phyloP scores from a whole-genome alignment of 2,888 invertebrate species.

The Eulithis prunata region DNA sequence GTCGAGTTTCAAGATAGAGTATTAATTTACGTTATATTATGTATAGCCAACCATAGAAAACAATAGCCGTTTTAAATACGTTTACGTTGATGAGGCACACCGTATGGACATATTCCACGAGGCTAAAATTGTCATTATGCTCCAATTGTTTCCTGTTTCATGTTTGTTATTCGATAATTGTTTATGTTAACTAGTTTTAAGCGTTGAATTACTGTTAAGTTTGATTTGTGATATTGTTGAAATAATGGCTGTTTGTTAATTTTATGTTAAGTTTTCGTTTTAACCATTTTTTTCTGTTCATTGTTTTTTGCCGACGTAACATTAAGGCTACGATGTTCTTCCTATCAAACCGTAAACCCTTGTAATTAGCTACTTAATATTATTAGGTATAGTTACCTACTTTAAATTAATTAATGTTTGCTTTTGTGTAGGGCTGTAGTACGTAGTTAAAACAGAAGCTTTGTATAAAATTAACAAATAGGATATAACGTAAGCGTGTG shows the following conservation, averaged over 20 bases:
- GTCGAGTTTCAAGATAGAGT: constrained; percentile 30
- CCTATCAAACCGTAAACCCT: constrained; percentile 33
- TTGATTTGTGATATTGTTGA: constrained; percentile 69
- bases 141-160: constrained; percentile 43
- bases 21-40: constrained; percentile 39
- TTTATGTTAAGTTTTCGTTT: constrained; percentile 84
- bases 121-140: constrained; percentile 73
- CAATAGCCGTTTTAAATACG: constrained; percentile 32
- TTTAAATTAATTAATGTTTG: constrained; percentile 48
- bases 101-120: constrained; percentile 39
- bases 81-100: constrained; percentile 34
- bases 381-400: constrained; percentile 32
- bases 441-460: constrained; percentile 83
- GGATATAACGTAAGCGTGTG: constrained; percentile 51
- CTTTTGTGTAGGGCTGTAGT: constrained; percentile 45
- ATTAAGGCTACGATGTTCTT: constrained; percentile 68
- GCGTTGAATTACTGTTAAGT: constrained; percentile 80
- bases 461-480: constrained; percentile 85
- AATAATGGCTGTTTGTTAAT: constrained; percentile 80
- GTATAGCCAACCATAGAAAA: constrained; percentile 35
- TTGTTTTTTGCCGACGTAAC: constrained; percentile 65
- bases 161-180: constrained; percentile 49
- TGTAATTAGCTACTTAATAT: constrained; percentile 46
- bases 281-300: constrained; percentile 66
- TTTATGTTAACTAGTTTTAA: constrained; percentile 74